These are phyloP conservation scores for Hylomyscus alleni DNA, from an alignment of 2,797 vertebrate genomes.

Conservation along the genomic window DNA sequence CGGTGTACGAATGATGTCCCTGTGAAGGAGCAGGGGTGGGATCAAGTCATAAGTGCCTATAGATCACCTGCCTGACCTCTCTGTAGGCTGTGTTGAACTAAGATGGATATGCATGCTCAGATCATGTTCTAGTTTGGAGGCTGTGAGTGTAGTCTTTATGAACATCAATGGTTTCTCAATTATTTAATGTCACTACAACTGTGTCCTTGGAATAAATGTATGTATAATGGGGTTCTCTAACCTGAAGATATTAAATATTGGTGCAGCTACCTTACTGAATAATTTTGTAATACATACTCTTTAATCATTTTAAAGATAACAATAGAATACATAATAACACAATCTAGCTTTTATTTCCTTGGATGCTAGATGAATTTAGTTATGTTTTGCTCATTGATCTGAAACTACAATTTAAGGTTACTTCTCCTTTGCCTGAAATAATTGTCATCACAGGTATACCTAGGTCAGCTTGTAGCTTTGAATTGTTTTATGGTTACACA, in stretches of 20 bases:
- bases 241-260: background rate
- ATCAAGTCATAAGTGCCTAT: background rate
- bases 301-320: slow-evolving; percentile 2
- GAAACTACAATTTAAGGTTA: background rate
- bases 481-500: background rate
- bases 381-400: background rate
- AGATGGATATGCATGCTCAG: background rate
- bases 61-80: background rate
- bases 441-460: background rate
- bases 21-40: background rate
- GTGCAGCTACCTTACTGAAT: background rate
- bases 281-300: slow-evolving; percentile 10
- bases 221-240: background rate
- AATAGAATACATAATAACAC: background rate
- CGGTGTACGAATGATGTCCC: background rate
- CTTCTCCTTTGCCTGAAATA: background rate
- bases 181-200: background rate
- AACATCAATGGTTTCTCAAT: background rate
- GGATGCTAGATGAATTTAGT: background rate
- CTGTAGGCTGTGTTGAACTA: background rate
- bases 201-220: slow-evolving; percentile 19
- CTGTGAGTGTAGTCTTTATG: background rate
- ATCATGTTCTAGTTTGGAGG: background rate
- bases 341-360: slow-evolving; percentile 3
- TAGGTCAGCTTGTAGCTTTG: background rate